phyloP scores from a whole-genome alignment of 2,113 vertebrate genomes.

The Cricetomys ansorgei region DNA sequence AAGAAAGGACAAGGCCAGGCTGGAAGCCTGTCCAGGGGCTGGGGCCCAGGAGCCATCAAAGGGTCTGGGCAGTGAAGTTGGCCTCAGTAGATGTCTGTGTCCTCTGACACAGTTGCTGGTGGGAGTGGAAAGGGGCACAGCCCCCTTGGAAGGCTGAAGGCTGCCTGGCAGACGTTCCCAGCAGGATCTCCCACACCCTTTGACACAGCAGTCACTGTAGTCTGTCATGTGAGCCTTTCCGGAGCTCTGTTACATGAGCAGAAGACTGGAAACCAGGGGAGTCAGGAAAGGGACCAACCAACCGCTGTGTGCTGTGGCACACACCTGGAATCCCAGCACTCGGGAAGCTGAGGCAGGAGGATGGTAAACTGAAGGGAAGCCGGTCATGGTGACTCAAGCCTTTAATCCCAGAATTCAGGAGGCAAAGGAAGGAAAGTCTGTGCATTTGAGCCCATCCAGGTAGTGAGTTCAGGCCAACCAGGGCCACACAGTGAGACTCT shows the following conservation, averaged over 20 bases:
- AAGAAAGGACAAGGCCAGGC: not conserved
- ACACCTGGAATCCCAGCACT: not conserved
- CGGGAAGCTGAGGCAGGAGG: not conserved
- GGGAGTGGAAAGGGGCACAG: not conserved
- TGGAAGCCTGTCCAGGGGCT: not conserved
- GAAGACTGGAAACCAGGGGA: not conserved
- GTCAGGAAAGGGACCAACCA: too few species aligned
- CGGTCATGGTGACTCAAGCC: not conserved
- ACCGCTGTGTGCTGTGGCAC: not conserved
- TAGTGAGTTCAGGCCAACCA: not conserved
- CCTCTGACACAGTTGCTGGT: constrained; percentile 7
- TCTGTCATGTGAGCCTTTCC: not conserved
- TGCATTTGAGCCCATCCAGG: not conserved
- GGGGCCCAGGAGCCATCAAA: not conserved
- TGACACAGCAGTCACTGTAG: not conserved
- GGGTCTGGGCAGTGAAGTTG: not conserved
- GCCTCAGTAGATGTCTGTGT: not conserved
- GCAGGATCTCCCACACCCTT: not conserved
- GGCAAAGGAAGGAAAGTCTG: not conserved
- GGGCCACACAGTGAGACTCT: not conserved
- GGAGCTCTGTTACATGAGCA: too few species aligned
- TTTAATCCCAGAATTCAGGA: not conserved
- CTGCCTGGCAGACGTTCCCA: not conserved
- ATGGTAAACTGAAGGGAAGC: not conserved
- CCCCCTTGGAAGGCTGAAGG: not conserved